These are phyloP conservation scores for Gymnosoma rotundatum DNA, from an alignment of 2,888 invertebrate genomes.

Conservation along the genomic window DNA sequence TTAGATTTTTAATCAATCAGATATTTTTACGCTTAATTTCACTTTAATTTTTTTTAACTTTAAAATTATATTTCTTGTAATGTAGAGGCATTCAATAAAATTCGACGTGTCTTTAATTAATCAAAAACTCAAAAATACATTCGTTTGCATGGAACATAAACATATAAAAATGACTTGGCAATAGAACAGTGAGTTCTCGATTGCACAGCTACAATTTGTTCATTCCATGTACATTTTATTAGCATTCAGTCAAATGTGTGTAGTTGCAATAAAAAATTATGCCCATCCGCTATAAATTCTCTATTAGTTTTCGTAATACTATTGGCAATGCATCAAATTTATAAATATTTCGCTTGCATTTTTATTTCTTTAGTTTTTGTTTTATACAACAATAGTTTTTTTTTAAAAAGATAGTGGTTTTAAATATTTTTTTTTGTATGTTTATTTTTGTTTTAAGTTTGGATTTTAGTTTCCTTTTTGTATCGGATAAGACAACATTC, in stretches of 20 bases:
- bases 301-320: slow-evolving; percentile 58
- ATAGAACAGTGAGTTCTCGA: slow-evolving; percentile 16
- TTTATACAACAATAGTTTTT: background rate
- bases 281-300: slow-evolving; percentile 60
- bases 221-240: background rate
- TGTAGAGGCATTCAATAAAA: slow-evolving; percentile 32
- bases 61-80: slow-evolving; percentile 25
- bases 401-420: slow-evolving; percentile 14
- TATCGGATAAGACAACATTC: slow-evolving; percentile 50
- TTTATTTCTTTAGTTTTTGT: no score
- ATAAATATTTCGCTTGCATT: slow-evolving; percentile 19
- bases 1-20: slow-evolving; percentile 34
- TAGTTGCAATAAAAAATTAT: slow-evolving; percentile 35
- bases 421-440: background rate
- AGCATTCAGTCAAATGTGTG: background rate
- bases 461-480: slow-evolving; percentile 10
- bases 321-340: slow-evolving; percentile 67
- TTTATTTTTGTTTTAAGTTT: background rate
- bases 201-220: background rate
- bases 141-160: background rate
- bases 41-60: slow-evolving; percentile 30
- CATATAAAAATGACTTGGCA: slow-evolving; percentile 31
- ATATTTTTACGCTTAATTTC: slow-evolving; percentile 58
- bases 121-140: slow-evolving; percentile 51
- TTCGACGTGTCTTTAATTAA: slow-evolving; percentile 61